A percentile compares a stretch with the other conserved stretches of the same genome.
phyloP scores from a whole-genome alignment of 1,140 invertebrate genomes.

The Lasaia peninsularis region DNA sequence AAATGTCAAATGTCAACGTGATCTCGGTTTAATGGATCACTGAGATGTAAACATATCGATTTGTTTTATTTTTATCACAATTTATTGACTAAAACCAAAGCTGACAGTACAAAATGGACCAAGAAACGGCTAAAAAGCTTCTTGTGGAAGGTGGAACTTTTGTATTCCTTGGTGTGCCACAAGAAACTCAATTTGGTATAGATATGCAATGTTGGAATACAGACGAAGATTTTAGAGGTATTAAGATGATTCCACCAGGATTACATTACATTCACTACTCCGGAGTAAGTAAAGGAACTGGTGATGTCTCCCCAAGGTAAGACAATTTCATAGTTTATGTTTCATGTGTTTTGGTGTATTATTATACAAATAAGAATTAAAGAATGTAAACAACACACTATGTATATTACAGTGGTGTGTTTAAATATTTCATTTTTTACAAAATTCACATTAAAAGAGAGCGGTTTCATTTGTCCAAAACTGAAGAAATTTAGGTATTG shows the following conservation, averaged over 20 bases:
- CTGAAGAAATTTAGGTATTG: no score
- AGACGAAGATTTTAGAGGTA: slow-evolving; percentile 94
- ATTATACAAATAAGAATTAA: no score
- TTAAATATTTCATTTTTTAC: no score
- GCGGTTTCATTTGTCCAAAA: no score
- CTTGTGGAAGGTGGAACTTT: slow-evolving; percentile 90
- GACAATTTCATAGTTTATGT: no score
- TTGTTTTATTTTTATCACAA: slow-evolving; percentile 37
- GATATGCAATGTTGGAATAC: slow-evolving; percentile 96
- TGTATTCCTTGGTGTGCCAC: slow-evolving; percentile 89
- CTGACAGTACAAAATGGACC: slow-evolving; percentile 80
- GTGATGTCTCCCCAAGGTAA: slow-evolving; percentile 49
- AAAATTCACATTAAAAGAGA: no score
- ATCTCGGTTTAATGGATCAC: slow-evolving; percentile 4
- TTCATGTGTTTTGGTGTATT: no score
- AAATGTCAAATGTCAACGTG: slow-evolving; percentile 16
- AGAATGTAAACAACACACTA: no score
- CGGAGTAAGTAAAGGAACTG: slow-evolving; percentile 69
- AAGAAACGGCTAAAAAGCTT: slow-evolving; percentile 85
- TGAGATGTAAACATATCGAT: slow-evolving; percentile 43
- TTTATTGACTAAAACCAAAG: slow-evolving; percentile 25
- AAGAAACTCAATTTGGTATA: slow-evolving; percentile 96
- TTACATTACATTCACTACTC: slow-evolving; percentile 97
- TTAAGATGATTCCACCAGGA: slow-evolving; percentile 99
- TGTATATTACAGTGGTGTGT: no score